Base-by-base conservation (phyloP, 2,888 invertebrate species). In the Sericinus montela region DNA sequence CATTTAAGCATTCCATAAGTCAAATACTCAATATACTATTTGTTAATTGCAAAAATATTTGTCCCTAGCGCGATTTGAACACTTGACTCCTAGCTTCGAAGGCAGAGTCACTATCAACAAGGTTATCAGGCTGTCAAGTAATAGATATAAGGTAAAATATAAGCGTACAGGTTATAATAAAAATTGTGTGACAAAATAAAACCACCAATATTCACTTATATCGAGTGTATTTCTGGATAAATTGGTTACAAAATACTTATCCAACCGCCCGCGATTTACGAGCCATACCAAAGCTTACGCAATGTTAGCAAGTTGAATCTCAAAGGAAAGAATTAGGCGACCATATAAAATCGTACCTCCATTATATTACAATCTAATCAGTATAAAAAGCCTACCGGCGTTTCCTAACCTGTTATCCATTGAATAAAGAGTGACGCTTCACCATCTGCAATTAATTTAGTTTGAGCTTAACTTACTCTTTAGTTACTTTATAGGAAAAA, bases 181-280 rank as follows among this genome's bases (percentile, higher is more conserved):
- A 19, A 5, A 19, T 19, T 19, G 14, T 9, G 11, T 37, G 40
- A 43, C 2, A 2, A 67, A 85, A 83, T 79, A 67, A 87, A 83
- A 85, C 82, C 62, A 80, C 63, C 66, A 60, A 76, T 77, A 47
- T 80, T 80, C 76, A 81, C 88, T 88, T 88, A 88, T 81, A 87
- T 80, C 82, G 80, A 87, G 86, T 88, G 84, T 88, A 88, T 87
- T 87, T 84, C 79, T 81, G 88, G 74, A 88, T 88, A 86, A 84
- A 84, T 75, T 75, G 87, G 85, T 86, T 88, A 88, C 83, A 88
- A 88, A 86, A 87, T 86, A 78, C 80, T 83, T 79, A 79, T 74
- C 77, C 77, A 72, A 69, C 74, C 66, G 79, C 72, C 69, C 69
- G 68, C 69, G 59, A 57, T 58, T 61, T 63, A 67, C 65, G 60